Base-by-base conservation (phyloP, 92 coral and sea anemone species). In the Epizoanthus ramosus region DNA sequence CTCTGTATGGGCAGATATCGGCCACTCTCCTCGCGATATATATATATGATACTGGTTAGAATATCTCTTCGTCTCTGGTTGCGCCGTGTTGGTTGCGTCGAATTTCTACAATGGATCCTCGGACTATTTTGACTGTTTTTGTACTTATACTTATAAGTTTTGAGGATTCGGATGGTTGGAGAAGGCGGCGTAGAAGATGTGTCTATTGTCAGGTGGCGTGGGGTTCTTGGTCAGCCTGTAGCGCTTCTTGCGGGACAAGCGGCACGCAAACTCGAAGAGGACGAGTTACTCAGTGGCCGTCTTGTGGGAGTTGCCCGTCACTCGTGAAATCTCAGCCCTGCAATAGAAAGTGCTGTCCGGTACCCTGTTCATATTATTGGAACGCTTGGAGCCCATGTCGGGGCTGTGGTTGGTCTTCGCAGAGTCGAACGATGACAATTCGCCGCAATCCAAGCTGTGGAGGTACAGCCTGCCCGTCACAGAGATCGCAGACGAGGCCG, bases 401-500 rank as follows among this genome's bases (percentile, higher is more conserved):
- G 7, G 96, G 93, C 13, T 95, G 98, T 57, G 93, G 90, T 7
- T 87, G 25, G 69, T 91, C 95, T 2, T 91, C 89, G 0, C 98
- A 89, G 33, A 69, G 74, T 5, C 93, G 96, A 10, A 13, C 86
- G 1, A 92, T 92, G 41, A 19, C 16, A 25, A 86, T 93, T 54
- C 56, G 43, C 23, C 83, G 86, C 37, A 56, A 76, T 7, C 92
- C 94, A 3, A 56, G 74, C 12, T 95, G 98, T 66, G 94, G 97
- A 45, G 98, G 98, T 4, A 68, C 64, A n/a, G 19, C 92, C 6
- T 95, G 98, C 66, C 98, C 98, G 0, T 79, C 86, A 15, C 68
- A 16, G 7, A 87, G 86, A 25, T 65, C 87, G 16, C 85, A 91
- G 54, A 76, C 89, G 2, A 79, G 67, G 58, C 71, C n/a, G n/a